Base-by-base conservation (phyloP, 2,797 vertebrate genomes). In the Halcyon chelicuti region DNA sequence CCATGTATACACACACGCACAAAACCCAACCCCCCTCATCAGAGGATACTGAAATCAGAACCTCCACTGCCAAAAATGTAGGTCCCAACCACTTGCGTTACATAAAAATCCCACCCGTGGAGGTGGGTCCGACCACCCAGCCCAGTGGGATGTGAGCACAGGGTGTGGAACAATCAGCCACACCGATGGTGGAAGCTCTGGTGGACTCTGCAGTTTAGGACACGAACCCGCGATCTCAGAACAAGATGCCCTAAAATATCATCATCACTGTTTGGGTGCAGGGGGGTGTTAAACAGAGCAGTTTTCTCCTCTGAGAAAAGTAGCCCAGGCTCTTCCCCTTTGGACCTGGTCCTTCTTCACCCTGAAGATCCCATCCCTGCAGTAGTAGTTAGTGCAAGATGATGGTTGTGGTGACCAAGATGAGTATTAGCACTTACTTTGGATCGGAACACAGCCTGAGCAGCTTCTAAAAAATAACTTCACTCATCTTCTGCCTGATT, bases 201-300 rank as follows among this genome's bases (percentile, higher is more conserved):
- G 13, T 0, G 0, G 35, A 21, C 22, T n/a, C 44, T 13, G 29
- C 0, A 1, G 28, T n/a, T 25, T 12, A 18, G 4, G 63, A 42
- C 17, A 26, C 0, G 4, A 15, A 33, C 46, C 52, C 16, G 22
- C 0, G 1, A 26, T 65, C 33, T 66, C 49, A 63, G n/a, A 47
- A 20, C 15, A 7, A 22, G 49, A 29, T 9, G 19, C n/a, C 29
- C 51, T n/a, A 28, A 72, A 71, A 65, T 11, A 25, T 3, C 58
- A 52, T 20, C n/a, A 52, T 17, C 35, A 12, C 33, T n/a, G 7
- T 19, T 21, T 13, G 14, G 8, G 12, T 3, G 10, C 3, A 25
- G 17, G 1, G 4, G 1, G 8, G 10, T 17, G 19, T 60, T 77
- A 37, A 76, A 51, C 18, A 47, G 55, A 37, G 29, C 16, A 47